phyloP scores from a whole-genome alignment of 1,140 invertebrate species.

The Drosophila orena region DNA sequence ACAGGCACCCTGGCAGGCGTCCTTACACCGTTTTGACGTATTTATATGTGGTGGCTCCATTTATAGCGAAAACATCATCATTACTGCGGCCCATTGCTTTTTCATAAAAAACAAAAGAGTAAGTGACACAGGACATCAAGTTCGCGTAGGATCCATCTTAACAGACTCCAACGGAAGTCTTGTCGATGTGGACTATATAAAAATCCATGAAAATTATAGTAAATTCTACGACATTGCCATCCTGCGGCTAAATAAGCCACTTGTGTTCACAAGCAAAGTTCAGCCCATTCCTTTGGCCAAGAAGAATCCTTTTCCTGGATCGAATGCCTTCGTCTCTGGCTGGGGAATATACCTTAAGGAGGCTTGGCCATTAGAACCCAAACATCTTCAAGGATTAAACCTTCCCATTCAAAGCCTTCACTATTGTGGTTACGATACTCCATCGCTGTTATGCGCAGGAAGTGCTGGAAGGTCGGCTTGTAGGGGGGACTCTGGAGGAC shows the following conservation, averaged over 20 bases:
- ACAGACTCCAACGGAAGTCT: background rate
- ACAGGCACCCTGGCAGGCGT: slow-evolving; percentile 4
- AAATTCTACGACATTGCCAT: background rate
- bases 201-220: background rate
- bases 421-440: too few species aligned
- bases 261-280: background rate
- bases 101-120: too few species aligned
- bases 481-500: background rate
- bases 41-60: background rate
- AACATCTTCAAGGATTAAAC: background rate
- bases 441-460: background rate
- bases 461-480: background rate
- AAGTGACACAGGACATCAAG: background rate
- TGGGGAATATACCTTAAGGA: too few species aligned
- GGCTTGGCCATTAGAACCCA: too few species aligned
- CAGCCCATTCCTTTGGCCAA: background rate
- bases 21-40: too few species aligned
- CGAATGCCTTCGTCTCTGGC: background rate
- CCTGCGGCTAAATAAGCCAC: background rate
- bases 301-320: background rate
- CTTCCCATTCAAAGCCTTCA: background rate
- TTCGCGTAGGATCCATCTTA: background rate
- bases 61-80: slow-evolving; percentile 1
- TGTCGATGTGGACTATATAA: background rate
- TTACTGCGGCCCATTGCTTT: background rate